Evolutionary conservation across 2,888 invertebrate species (phyloP).

Genomic region (Drosophila quinaria): DNA sequence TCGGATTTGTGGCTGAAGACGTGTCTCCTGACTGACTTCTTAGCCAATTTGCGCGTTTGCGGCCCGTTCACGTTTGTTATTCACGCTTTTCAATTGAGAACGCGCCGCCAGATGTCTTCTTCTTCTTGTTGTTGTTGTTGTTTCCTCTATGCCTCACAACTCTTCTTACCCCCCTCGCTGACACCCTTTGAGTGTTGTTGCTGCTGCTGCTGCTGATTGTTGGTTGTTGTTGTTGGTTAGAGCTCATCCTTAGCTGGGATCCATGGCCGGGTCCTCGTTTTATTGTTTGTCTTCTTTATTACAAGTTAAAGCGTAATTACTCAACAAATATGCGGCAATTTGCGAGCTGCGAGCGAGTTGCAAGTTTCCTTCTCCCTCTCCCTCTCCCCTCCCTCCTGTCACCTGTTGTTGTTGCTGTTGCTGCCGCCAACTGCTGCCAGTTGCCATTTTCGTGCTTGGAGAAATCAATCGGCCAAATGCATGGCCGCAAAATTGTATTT

Average conservation of each 20-base stretch:
- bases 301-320: conserved; percentile 83
- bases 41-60: conserved; percentile 75
- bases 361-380: neutral
- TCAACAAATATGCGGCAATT: conserved; percentile 82
- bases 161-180: too few relatives aligned
- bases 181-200: too few relatives aligned
- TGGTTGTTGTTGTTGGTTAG: conserved; percentile 15
- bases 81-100: conserved; percentile 80
- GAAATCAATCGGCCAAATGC: conserved; percentile 77
- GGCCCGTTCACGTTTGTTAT: conserved; percentile 77
- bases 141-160: too few relatives aligned
- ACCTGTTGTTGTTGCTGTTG: neutral
- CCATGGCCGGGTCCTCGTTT: conserved; percentile 69
- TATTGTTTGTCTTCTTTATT: conserved; percentile 84
- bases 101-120: conserved; percentile 71
- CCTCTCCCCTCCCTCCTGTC: neutral
- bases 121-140: neutral
- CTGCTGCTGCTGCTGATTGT: conserved; percentile 4
- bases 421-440: conserved; percentile 34
- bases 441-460: conserved; percentile 63
- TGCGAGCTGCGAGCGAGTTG: conserved; percentile 55
- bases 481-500: conserved; percentile 70
- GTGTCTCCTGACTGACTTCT: conserved; percentile 59
- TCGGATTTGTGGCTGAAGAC: conserved; percentile 32
- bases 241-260: conserved; percentile 37